Percentiles rank a stretch among this genome's conserved stretches.
phyloP scores from a whole-genome alignment of 2,888 invertebrate species.

The Amiota communis region DNA sequence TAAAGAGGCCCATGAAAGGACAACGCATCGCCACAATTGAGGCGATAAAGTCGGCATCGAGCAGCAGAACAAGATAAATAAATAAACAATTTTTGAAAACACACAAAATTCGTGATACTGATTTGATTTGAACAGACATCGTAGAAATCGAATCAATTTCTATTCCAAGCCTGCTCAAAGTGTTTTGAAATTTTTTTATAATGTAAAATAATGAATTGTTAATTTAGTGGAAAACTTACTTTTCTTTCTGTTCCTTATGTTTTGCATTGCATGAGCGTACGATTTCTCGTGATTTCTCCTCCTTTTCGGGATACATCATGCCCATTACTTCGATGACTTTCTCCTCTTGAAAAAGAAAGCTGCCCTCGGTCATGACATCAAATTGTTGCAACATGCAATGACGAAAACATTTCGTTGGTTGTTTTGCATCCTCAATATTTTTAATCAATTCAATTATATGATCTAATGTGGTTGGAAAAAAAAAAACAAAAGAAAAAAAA shows the following conservation, averaged over 20 bases:
- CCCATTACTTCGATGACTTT: conserved; percentile 54
- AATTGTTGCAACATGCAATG: conserved; percentile 67
- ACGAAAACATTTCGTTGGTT: conserved; percentile 67
- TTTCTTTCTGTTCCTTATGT: conserved; percentile 46
- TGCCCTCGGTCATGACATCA: conserved; percentile 54
- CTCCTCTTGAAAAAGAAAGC: conserved; percentile 40
- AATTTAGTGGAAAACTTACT: conserved; percentile 47
- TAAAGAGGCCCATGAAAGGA: too few species aligned
- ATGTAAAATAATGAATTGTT: too few species aligned
- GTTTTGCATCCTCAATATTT: conserved; percentile 54
- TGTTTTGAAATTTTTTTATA: too few species aligned
- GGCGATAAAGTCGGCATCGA: too few species aligned
- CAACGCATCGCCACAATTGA: too few species aligned
- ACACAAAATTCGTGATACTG: too few species aligned
- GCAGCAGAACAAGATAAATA: too few species aligned
- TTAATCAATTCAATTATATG: conserved; percentile 56
- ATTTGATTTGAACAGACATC: too few species aligned
- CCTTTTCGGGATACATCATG: conserved; percentile 54
- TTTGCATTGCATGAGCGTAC: conserved; percentile 49
- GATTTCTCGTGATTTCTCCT: conserved; percentile 43
- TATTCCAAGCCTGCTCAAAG: not conserved
- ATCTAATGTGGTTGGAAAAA: conserved; percentile 40
- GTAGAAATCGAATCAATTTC: not conserved
- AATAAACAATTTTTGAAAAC: too few species aligned
- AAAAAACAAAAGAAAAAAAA: not conserved